A percentile compares a stretch with the other conserved stretches of the same genome.
Conservation (phyloP, 2,797 vertebrate species). For the Alcedo quadribrachys region DNA sequence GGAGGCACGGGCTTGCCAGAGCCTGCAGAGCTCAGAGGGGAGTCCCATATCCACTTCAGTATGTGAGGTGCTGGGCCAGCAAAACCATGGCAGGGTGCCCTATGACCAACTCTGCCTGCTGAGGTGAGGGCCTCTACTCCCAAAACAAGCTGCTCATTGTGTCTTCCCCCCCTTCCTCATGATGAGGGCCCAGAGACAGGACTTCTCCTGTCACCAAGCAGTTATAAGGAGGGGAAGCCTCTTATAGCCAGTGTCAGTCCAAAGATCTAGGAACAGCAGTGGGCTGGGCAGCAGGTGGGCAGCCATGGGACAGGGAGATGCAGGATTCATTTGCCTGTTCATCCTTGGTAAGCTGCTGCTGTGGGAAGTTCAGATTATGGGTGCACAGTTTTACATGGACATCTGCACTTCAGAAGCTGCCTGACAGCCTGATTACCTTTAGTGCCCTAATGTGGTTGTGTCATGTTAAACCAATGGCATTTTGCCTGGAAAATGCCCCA, state of each 20-base stretch:
- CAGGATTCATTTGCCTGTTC: neutral
- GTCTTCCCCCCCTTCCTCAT: neutral
- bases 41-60: rapidly evolving
- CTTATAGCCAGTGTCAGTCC: neutral
- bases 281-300: neutral
- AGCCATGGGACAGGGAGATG: neutral
- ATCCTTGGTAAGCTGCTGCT: neutral
- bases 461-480: neutral
- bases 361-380: neutral
- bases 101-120: neutral
- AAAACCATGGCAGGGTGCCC: neutral
- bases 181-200: neutral
- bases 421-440: neutral
- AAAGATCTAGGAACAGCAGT: neutral
- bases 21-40: neutral
- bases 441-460: neutral
- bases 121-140: neutral
- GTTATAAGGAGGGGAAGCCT: neutral
- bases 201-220: rapidly evolving
- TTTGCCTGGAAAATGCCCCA: neutral
- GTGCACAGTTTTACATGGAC: neutral
- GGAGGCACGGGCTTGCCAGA: neutral
- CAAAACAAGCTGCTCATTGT: neutral
- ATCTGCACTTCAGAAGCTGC: neutral
- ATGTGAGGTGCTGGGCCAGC: neutral